Conservation (phyloP, 2,113 vertebrate genomes). For the Sarotherodon lohbergeri region DNA sequence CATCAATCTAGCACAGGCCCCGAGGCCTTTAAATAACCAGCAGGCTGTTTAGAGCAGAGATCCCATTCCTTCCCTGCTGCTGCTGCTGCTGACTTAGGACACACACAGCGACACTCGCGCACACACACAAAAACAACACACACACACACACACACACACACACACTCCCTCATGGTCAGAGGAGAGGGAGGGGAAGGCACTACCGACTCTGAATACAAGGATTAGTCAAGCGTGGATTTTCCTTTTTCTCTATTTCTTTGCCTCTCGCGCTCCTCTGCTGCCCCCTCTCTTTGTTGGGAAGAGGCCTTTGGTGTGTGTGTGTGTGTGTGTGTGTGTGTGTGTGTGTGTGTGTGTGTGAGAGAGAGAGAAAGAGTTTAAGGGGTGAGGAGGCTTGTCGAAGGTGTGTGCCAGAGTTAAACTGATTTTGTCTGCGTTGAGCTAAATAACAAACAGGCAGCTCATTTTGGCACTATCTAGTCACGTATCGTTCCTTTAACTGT, state of each 20-base stretch:
- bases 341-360: neutral
- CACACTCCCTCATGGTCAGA: neutral
- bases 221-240: slow-evolving; percentile 63
- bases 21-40: slow-evolving; percentile 61
- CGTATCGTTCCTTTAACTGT: neutral
- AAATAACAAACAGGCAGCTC: neutral
- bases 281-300: slow-evolving; percentile 52
- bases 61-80: neutral
- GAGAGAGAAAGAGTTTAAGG: neutral
- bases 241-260: slow-evolving; percentile 51
- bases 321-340: neutral
- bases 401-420: neutral
- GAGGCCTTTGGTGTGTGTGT: slow-evolving; percentile 5
- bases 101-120: neutral
- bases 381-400: neutral
- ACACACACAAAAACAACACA: neutral
- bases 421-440: neutral
- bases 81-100: slow-evolving; percentile 3
- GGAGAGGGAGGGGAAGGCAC: slow-evolving; percentile 9
- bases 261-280: slow-evolving; percentile 32
- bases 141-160: slow-evolving; percentile 3
- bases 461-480: neutral
- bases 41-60: slow-evolving; percentile 38
- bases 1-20: slow-evolving; percentile 62
- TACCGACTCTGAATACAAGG: slow-evolving; percentile 45